These are phyloP conservation scores for Chaetogeoica ovagalla DNA, from an alignment of 2,888 invertebrate genomes.

Conservation along the genomic window DNA sequence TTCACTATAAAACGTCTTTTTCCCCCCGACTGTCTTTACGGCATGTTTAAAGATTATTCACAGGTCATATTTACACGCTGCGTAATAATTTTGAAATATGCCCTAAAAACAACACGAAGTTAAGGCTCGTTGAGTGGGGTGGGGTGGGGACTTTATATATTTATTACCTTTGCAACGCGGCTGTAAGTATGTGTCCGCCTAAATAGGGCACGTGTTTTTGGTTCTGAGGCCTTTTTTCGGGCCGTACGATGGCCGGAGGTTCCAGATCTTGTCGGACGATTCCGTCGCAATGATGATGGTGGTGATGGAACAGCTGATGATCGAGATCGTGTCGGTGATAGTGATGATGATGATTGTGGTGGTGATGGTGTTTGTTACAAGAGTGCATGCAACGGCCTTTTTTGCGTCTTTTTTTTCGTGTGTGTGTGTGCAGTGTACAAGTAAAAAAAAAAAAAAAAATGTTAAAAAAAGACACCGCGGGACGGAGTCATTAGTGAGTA, in stretches of 20 bases:
- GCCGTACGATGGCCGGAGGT: constrained; percentile 22
- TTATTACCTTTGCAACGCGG: constrained; percentile 30
- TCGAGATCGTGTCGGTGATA: constrained; percentile 56
- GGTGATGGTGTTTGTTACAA: constrained; percentile 57
- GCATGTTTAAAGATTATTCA: too few relatives aligned
- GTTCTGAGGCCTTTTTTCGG: constrained; percentile 53
- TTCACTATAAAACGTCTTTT: too few relatives aligned
- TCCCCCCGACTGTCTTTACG: too few relatives aligned
- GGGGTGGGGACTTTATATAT: neutral
- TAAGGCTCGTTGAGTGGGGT: too few relatives aligned
- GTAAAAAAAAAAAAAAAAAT: neutral
- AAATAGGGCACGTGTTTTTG: constrained; percentile 43
- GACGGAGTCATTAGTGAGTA: neutral
- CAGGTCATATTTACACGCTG: too few relatives aligned
- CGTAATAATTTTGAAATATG: too few relatives aligned
- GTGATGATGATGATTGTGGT: constrained; percentile 57
- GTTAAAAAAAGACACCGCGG: neutral
- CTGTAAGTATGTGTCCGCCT: constrained; percentile 41
- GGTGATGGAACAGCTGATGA: constrained; percentile 56
- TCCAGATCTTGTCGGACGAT: constrained; percentile 45
- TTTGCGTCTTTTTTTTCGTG: neutral
- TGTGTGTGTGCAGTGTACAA: too few relatives aligned
- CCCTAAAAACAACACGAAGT: too few relatives aligned
- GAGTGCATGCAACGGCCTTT: constrained; percentile 49
- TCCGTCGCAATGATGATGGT: constrained; percentile 56